Base-by-base conservation (phyloP, 2,888 invertebrate genomes). In the Lasioglossum zephyrum region DNA sequence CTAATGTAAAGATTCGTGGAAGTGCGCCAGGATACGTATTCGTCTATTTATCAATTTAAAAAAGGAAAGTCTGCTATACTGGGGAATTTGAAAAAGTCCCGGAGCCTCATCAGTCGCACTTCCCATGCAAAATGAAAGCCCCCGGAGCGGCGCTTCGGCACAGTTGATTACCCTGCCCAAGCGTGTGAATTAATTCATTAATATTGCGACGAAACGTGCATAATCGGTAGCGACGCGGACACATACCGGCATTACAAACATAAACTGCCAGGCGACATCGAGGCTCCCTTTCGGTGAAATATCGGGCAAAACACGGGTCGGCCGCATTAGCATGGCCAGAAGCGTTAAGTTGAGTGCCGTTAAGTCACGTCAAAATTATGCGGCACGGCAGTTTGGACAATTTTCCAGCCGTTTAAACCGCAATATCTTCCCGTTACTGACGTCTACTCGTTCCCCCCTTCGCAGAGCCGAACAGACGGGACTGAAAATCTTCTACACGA, bases 371-470 rank as follows among this genome's bases (percentile, higher is more conserved):
- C 85, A 88, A 90, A 92, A 92, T 93, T 93, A 93, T 92, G 91
- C 92, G 78, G 82, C 92, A 90, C 88, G 92, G 91, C 84, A 92
- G 93, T 93, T 93, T 94, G 93, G 92, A 93, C 93, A 93, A 94
- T 94, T 94, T 94, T 94, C 93, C 94, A 89, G 92, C 87, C 93
- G 92, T 92, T 94, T 94, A 92, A 93, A 90, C 92, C 90, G 89
- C 92, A 92, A 93, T 93, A 91, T 92, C 92, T 92, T 92, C 89
- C 89, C 83, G 88, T 79, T 81, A 81, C 76, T 80, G 77, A 85
- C 85, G 70, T 84, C 76, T 69, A 69, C 69, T 74, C 81, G 74
- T 41, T 39, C 69, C 77, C 57, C 49, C 44, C 26, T 39, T 41
- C 49, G 73, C 39, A 18, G 63, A 66, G 70, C 22, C 76, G 69